phyloP scores from a whole-genome alignment of 1,140 invertebrate species.

The Neelides sp. region DNA sequence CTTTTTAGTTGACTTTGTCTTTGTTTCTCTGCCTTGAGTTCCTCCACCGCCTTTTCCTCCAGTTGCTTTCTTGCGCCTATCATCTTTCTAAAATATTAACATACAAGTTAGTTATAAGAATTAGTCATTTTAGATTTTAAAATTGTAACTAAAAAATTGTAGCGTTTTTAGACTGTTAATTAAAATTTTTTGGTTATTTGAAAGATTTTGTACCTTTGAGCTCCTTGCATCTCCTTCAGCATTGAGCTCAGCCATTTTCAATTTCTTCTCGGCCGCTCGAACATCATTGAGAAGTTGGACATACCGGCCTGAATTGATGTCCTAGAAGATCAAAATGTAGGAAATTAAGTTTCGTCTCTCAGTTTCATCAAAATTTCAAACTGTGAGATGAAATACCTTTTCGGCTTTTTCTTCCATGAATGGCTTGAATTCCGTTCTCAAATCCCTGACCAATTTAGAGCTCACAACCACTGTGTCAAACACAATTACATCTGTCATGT shows the following conservation, averaged over 20 bases:
- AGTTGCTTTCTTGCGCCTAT: slow-evolving; percentile 72
- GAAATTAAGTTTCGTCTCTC: neutral
- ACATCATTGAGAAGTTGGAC: slow-evolving; percentile 45
- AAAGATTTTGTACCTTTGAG: slow-evolving; percentile 6
- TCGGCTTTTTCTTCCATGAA: slow-evolving; percentile 60
- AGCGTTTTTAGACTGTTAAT: neutral
- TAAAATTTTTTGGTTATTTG: neutral
- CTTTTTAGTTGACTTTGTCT: slow-evolving; percentile 80
- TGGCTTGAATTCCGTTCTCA: slow-evolving; percentile 52
- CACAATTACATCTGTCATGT: slow-evolving; percentile 33
- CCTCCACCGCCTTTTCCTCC: slow-evolving; percentile 78
- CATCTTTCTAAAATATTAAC: slow-evolving; percentile 47
- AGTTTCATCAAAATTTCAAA: neutral
- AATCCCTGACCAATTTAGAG: slow-evolving; percentile 52
- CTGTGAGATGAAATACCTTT: slow-evolving; percentile 35
- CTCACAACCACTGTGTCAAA: slow-evolving; percentile 43
- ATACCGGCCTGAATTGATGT: slow-evolving; percentile 48
- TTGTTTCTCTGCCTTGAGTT: slow-evolving; percentile 74
- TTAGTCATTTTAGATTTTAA: neutral
- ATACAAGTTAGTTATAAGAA: neutral
- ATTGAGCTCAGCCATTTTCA: slow-evolving; percentile 34
- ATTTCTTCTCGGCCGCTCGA: slow-evolving; percentile 42
- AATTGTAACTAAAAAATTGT: neutral
- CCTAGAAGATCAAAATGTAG: slow-evolving; percentile 23
- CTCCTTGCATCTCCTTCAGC: slow-evolving; percentile 52